Evolutionary conservation across 1,140 invertebrate species (phyloP).

Genomic region (Sipha flava): DNA sequence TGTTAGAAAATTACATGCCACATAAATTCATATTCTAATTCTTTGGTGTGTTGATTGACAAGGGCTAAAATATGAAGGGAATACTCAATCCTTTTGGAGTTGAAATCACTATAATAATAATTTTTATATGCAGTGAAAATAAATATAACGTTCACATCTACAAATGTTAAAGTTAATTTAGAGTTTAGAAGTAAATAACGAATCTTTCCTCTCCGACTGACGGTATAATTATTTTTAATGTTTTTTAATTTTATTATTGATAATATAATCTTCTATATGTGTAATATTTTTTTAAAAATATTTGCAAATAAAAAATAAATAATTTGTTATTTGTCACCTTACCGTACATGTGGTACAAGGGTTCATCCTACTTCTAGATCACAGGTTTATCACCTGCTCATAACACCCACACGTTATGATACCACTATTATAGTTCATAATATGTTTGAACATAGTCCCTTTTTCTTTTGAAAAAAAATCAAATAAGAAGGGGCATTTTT

Average conservation of each 20-base stretch:
- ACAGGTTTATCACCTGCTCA: conserved; percentile 24
- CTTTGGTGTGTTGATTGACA: not conserved
- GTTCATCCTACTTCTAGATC: conserved; percentile 24
- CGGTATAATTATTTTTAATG: no score
- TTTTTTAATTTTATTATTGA: no score
- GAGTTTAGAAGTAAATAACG: not conserved
- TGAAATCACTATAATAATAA: conserved; percentile 1
- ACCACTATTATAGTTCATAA: not conserved
- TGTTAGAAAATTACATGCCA: not conserved
- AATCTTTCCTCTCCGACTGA: no score
- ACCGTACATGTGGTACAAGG: conserved; percentile 22
- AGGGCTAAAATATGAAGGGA: not conserved
- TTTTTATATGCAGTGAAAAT: not conserved
- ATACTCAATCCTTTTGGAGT: conserved; percentile 1
- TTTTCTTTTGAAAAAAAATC: conserved; percentile 16
- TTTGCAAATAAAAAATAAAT: no score
- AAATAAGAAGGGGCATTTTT: not conserved
- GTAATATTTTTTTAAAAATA: no score
- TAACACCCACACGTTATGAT: conserved; percentile 19
- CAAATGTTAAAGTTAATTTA: not conserved
- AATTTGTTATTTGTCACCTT: no score
- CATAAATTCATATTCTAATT: not conserved
- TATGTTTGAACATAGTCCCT: not conserved
- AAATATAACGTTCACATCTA: not conserved
- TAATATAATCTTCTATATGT: no score